Evolutionary conservation across 2,113 vertebrate genomes (phyloP), one percentile per base, ranked within the genome.

Genomic region (Edolisoma coerulescens): DNA sequence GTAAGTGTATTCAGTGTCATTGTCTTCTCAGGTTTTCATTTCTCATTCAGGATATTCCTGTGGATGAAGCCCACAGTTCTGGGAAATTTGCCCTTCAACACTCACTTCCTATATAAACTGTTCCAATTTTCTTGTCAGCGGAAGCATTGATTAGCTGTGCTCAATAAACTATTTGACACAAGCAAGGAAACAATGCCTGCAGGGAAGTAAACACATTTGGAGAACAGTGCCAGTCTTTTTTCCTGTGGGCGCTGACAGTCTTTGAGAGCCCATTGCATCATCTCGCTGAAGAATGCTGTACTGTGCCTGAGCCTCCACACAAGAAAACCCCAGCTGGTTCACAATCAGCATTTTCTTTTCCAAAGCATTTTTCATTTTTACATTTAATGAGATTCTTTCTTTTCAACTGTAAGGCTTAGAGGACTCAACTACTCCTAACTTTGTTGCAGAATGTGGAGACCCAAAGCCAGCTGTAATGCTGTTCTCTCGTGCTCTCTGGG

Each of bases 121-220:
- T 79, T 96, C 91, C 90, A 76, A 61, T 95, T 91, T 91, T 85
- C 93, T 95, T 90, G 83, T 96, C 93, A 88, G 84, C 92, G 91
- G 95, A 95, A 97, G 97, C 93, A 91, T 91, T 94, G 84, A 96
- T 97, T 95, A 97, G 94, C 94, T 96, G 87, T 86, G 94, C 93
- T 97, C 95, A 93, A 84, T 96, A 96, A 97, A 93, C 91, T 94
- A 80, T 96, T 94, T 97, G 96, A 97, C 95, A 97, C 90, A 96
- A 96, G 96, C 90, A 96, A 96, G 92, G 92, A 95, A 96, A 94
- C 91, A 85, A 83, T 88, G 86, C 89, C 95, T 74, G 75, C 49
- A 90, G 87, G 90, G 93, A 96, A 94, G 94, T 95, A 97, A 95
- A 96, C 96, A 89, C 76, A 95, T 89, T 94, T 21, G 28, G 93